These are phyloP conservation scores for Diorhabda carinulata DNA, from an alignment of 1,140 invertebrate species.

Conservation along the genomic window DNA sequence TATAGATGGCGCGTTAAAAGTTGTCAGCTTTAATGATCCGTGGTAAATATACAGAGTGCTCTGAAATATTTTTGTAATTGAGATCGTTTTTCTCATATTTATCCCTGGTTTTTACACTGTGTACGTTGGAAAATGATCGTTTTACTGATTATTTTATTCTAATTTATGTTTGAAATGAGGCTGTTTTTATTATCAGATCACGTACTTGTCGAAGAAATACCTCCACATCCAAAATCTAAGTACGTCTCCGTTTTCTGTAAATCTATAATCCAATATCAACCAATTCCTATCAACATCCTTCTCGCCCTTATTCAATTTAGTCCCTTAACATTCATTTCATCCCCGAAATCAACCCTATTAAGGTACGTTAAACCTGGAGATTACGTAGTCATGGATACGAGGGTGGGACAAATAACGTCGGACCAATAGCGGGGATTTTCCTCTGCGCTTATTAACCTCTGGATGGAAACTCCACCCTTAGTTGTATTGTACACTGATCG, in stretches of 20 bases:
- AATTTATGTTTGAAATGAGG: no score
- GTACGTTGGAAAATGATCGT: no score
- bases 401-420: conserved; percentile 23
- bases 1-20: no score
- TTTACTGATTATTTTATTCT: no score
- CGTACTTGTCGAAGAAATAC: no score
- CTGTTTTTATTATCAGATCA: no score
- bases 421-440: conserved; percentile 20
- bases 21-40: no score
- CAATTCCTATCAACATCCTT: neutral
- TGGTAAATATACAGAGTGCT: no score
- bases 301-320: neutral
- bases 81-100: no score
- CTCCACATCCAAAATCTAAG: no score
- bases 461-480: conserved; percentile 20
- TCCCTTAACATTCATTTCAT: neutral
- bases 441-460: conserved; percentile 20
- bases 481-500: conserved; percentile 23
- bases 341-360: conserved; percentile 23
- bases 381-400: conserved; percentile 33
- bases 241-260: neutral
- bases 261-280: neutral
- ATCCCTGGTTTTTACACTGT: no score
- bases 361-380: conserved; percentile 34
- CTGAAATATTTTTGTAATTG: no score